Evolutionary conservation across 2,888 invertebrate species (phyloP).

Genomic region (Tyria jacobaeae): DNA sequence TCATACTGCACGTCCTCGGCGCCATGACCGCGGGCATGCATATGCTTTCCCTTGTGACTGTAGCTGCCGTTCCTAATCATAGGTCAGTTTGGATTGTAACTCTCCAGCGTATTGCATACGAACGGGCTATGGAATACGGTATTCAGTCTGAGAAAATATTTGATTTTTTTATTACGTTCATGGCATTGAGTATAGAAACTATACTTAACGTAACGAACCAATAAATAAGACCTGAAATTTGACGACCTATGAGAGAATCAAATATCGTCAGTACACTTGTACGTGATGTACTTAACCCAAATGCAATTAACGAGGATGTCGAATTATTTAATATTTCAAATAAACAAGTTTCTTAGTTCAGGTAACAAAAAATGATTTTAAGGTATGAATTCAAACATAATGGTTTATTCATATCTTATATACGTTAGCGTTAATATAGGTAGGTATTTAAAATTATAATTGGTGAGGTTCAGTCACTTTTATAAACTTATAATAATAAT

Average conservation of each 20-base stretch:
- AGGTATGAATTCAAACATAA: too few species aligned
- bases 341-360: neutral
- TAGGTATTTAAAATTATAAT: too few species aligned
- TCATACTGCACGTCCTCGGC: constrained; percentile 91
- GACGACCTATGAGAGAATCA: neutral
- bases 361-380: too few species aligned
- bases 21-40: constrained; percentile 93
- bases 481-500: too few species aligned
- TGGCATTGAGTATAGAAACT: neutral
- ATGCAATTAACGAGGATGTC: neutral
- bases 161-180: constrained; percentile 26
- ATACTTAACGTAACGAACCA: neutral
- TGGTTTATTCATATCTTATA: too few species aligned
- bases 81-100: constrained; percentile 67
- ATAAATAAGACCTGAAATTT: neutral
- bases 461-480: too few species aligned
- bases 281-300: constrained; percentile 1
- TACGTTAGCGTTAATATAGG: too few species aligned
- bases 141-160: constrained; percentile 30
- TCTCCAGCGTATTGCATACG: constrained; percentile 20
- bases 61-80: constrained; percentile 93
- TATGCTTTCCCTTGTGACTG: constrained; percentile 93
- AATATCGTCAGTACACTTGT: constrained; percentile 1
- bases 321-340: neutral
- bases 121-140: constrained; percentile 16